A percentile compares a stretch with the other conserved stretches of the same genome.
These are phyloP conservation scores for Mesitornis unicolor DNA, from an alignment of 2,113 vertebrate species.

Conservation along the genomic window DNA sequence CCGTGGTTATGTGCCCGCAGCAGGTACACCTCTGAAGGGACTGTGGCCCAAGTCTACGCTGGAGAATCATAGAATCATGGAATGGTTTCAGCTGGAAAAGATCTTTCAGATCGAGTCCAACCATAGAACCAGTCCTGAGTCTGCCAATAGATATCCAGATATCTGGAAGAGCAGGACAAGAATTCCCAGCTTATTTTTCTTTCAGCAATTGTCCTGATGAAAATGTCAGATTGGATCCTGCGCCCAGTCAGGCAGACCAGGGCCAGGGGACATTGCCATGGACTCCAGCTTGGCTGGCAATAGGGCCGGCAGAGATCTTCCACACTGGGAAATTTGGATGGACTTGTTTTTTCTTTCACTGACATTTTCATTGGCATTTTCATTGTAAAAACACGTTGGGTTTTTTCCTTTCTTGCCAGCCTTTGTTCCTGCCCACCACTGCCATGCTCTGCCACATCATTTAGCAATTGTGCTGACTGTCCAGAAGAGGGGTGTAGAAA, in stretches of 20 bases:
- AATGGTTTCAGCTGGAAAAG: no score
- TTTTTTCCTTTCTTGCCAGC: background rate
- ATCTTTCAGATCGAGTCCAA: no score
- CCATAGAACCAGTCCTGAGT: no score
- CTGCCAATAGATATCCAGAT: background rate
- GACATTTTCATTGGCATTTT: background rate
- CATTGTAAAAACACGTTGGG: background rate
- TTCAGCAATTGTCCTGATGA: background rate
- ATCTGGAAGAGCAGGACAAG: background rate
- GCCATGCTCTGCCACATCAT: background rate
- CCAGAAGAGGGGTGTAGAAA: conserved; percentile 53
- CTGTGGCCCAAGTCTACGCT: no score
- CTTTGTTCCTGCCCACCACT: accelerated
- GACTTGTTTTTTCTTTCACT: background rate
- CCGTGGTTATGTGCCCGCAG: no score
- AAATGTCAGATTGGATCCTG: background rate
- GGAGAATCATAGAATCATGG: no score
- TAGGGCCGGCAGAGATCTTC: background rate
- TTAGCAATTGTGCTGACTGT: background rate
- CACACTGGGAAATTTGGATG: background rate
- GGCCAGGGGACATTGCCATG: accelerated
- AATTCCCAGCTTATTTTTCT: background rate
- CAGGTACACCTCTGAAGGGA: no score
- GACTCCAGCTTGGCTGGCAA: background rate
- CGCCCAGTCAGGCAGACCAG: background rate